phyloP scores from a whole-genome alignment of 2,797 vertebrate genomes.

The Tarsius wallacei region DNA sequence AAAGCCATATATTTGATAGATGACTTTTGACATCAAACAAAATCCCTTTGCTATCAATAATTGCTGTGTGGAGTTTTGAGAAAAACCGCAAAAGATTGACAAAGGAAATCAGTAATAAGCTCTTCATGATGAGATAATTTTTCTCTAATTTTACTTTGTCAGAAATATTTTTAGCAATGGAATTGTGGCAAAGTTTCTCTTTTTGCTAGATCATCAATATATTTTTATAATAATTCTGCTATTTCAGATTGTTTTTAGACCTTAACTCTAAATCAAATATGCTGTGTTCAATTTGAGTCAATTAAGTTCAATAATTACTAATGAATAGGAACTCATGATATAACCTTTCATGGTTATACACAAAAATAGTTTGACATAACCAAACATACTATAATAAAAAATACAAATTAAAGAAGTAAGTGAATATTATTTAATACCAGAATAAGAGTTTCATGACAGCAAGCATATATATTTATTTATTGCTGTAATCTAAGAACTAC shows the following conservation, averaged over 20 bases:
- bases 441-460: background rate
- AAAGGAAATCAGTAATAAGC: background rate
- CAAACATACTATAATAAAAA: background rate
- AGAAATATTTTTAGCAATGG: background rate
- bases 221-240: background rate
- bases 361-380: background rate
- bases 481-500: background rate
- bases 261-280: background rate
- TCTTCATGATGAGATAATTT: background rate
- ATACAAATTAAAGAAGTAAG: background rate
- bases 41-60: background rate
- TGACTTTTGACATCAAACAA: slow-evolving; percentile 36
- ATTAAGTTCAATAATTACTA: background rate
- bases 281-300: background rate
- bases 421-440: background rate
- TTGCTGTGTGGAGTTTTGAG: background rate
- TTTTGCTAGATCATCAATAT: background rate
- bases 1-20: slow-evolving; percentile 13
- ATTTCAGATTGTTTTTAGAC: background rate
- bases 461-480: background rate
- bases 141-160: background rate
- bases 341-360: background rate
- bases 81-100: background rate
- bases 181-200: background rate
- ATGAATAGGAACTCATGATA: background rate